Conservation (phyloP, 2,113 vertebrate species). For the Bos javanicus region DNA sequence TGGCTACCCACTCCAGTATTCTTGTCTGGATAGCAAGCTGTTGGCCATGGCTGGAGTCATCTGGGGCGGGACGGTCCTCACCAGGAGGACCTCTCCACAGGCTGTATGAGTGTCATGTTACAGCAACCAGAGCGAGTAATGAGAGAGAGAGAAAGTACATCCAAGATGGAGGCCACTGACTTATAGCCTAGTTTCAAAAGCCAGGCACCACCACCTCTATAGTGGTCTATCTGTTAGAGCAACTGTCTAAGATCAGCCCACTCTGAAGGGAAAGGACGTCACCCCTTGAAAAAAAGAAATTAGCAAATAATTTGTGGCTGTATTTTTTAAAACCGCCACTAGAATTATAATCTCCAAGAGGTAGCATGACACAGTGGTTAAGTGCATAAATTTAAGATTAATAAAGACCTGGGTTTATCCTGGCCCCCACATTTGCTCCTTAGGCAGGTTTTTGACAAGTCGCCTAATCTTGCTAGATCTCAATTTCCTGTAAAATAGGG, state of each 20-base stretch:
- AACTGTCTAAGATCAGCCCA: not conserved
- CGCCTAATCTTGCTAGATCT: not conserved
- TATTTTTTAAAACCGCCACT: not conserved
- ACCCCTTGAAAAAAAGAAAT: not conserved
- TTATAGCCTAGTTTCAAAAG: not conserved
- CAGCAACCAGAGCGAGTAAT: not conserved
- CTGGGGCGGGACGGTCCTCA: not conserved
- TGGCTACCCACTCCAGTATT: not conserved
- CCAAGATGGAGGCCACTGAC: not conserved
- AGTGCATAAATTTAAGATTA: not conserved
- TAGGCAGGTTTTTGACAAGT: not conserved
- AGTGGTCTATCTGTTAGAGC: not conserved
- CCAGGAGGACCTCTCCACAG: not conserved
- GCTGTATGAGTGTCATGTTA: not conserved
- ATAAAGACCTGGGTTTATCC: not conserved
- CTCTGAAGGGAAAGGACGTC: not conserved
- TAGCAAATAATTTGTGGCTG: not conserved
- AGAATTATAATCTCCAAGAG: not conserved
- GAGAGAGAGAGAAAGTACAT: not conserved
- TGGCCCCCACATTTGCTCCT: not conserved
- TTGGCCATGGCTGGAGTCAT: not conserved
- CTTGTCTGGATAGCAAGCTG: not conserved
- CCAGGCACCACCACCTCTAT: not conserved
- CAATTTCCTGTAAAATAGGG: not conserved
- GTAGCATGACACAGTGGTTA: not conserved